Evolutionary conservation across 2,113 vertebrate genomes (phyloP), one percentile per base, ranked within the genome.

Genomic region (Brachyhypopomus gauderio): DNA sequence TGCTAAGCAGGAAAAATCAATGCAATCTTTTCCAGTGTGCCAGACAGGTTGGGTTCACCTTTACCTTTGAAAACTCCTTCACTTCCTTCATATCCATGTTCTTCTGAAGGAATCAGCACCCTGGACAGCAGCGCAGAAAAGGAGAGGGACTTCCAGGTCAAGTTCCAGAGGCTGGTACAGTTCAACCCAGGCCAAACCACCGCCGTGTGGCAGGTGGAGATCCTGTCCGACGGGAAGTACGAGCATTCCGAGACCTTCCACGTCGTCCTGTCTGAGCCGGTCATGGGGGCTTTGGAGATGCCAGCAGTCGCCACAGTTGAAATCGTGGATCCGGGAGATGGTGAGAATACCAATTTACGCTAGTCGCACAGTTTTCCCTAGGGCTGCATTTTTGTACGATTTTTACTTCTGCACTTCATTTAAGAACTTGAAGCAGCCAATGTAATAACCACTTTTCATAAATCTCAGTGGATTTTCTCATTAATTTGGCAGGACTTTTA

Each of bases 161-260:
- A 95, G 89, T 94, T 95, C 0, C 97, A 98, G 90, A 95, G 90
- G 79, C 97, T 98, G 85, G 95, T 98, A 79, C 97, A 98, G 89
- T 99, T 99, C 90, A 98, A 97, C 90, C 96, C 96, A 0, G 96
- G 97, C 62, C 97, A 98, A 89, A 95, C 90, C 52, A 90, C 84
- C 74, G 96, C 96, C 82, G 93, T 91, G 0, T 98, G 97, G 97
- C 82, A 91, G 64, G 94, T 98, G 5, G 88, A 88, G 58, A 92
- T 98, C 87, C 79, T 97, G 84, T 83, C 92, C 0, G 97, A 98
- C 0, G 93, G 88, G 4, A 89, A 92, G 82, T 96, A 96, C 1
- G 97, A 99, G 82, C 93, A 89, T 64, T 95, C 95, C 0, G 96
- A 99, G 88, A 95, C 92, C 67, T 98, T 99, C 90, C 95, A 95